phyloP scores from a whole-genome alignment of 2,888 invertebrate species.

The Nowickia ferox region DNA sequence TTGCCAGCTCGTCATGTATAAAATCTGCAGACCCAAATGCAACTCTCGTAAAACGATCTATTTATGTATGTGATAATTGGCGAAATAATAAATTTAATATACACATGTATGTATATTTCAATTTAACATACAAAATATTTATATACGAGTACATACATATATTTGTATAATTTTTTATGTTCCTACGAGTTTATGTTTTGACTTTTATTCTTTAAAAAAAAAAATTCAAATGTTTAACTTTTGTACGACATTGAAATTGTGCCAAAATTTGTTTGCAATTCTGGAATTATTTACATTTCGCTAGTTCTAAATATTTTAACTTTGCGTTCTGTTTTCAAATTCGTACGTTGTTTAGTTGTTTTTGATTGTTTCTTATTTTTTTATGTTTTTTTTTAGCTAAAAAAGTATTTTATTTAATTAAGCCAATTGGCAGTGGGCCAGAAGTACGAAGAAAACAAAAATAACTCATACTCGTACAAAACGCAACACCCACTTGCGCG shows the following conservation, averaged over 20 bases:
- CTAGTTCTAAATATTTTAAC: slow-evolving; percentile 34
- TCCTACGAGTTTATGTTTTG: no score
- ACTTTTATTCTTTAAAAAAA: background rate
- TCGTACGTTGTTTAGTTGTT: slow-evolving; percentile 19
- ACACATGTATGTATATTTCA: no score
- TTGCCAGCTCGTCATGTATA: no score
- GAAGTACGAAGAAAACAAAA: slow-evolving; percentile 5
- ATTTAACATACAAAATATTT: no score
- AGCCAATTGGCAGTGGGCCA: slow-evolving; percentile 70
- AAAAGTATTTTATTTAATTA: slow-evolving; percentile 67
- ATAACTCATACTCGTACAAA: slow-evolving; percentile 4
- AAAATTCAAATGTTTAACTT: slow-evolving; percentile 26
- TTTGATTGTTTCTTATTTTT: slow-evolving; percentile 22
- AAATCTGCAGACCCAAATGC: no score
- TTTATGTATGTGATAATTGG: no score
- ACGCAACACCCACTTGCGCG: slow-evolving; percentile 48
- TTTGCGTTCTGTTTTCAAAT: slow-evolving; percentile 14
- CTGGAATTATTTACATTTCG: slow-evolving; percentile 63
- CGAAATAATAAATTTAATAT: no score
- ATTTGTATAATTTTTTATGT: no score
- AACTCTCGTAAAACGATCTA: no score
- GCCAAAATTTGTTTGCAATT: slow-evolving; percentile 63
- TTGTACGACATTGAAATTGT: slow-evolving; percentile 58
- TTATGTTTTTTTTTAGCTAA: slow-evolving; percentile 37
- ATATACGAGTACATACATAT: no score